phyloP scores from a whole-genome alignment of 1,140 invertebrate species.

The Apis dorsata region DNA sequence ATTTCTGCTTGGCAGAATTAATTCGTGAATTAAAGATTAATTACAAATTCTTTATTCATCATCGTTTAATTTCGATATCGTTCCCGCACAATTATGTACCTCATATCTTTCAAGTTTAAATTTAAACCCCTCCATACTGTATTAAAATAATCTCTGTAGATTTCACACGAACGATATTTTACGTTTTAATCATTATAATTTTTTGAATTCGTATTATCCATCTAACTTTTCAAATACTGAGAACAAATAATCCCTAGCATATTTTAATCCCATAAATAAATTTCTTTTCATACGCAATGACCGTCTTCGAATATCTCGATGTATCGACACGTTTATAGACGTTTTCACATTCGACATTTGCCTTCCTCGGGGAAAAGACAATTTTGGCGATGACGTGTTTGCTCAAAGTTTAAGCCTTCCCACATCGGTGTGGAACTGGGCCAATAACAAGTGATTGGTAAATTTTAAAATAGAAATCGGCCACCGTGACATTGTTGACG shows the following conservation, averaged over 20 bases:
- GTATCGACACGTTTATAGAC: not conserved
- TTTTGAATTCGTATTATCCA: no score
- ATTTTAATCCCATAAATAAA: not conserved
- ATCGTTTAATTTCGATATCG: no score
- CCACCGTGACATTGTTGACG: slow-evolving; percentile 21
- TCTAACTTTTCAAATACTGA: not conserved
- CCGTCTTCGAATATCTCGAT: not conserved
- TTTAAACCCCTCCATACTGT: not conserved
- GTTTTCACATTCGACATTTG: slow-evolving; percentile 43
- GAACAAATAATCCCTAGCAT: not conserved
- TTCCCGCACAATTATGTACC: no score
- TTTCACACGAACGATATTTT: not conserved
- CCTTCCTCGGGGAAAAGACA: slow-evolving; percentile 37
- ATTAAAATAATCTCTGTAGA: not conserved
- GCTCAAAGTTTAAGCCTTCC: slow-evolving; percentile 39
- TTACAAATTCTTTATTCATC: no score
- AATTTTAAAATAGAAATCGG: slow-evolving; percentile 56
- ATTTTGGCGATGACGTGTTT: slow-evolving; percentile 46
- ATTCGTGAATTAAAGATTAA: no score
- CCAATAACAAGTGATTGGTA: slow-evolving; percentile 56
- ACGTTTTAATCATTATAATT: not conserved
- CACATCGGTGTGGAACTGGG: slow-evolving; percentile 49
- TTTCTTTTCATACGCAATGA: not conserved
- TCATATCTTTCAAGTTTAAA: no score
- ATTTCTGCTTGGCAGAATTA: no score